Evolutionary conservation across 2,888 invertebrate genomes (phyloP).

Genomic region (Colletes collaris): DNA sequence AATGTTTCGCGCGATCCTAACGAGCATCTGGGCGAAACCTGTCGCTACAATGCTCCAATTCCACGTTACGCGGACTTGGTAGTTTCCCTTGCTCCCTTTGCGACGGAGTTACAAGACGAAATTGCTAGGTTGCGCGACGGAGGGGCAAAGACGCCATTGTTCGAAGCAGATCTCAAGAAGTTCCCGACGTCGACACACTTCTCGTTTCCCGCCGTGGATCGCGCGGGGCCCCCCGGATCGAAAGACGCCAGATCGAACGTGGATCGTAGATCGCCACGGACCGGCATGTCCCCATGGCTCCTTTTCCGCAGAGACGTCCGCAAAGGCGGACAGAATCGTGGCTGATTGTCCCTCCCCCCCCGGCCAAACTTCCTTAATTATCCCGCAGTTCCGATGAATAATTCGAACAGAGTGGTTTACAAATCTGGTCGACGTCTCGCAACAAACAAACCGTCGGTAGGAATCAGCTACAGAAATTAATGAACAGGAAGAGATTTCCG

Average conservation of each 20-base stretch:
- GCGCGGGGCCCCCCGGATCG: conserved; percentile 5
- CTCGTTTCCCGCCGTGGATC: conserved; percentile 1
- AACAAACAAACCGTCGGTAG: conserved; percentile 61
- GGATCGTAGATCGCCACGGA: conserved; percentile 7
- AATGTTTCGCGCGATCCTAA: conserved; percentile 10
- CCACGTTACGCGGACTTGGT: conserved; percentile 14
- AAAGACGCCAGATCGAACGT: conserved; percentile 43
- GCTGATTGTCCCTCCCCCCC: conserved; percentile 73
- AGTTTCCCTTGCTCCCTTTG: not conserved
- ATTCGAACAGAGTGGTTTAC: conserved; percentile 69
- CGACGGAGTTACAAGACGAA: conserved; percentile 28
- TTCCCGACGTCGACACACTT: conserved; percentile 27
- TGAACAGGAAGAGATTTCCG: not conserved
- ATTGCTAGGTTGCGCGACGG: conserved; percentile 25
- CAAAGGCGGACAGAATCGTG: conserved; percentile 6
- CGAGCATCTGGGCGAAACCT: conserved; percentile 22
- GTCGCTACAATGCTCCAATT: conserved; percentile 3
- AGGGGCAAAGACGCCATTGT: conserved; percentile 34
- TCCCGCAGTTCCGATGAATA: conserved; percentile 73
- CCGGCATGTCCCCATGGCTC: not conserved
- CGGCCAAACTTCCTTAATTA: conserved; percentile 82
- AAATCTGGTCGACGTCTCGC: conserved; percentile 51
- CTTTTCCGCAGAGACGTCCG: conserved; percentile 31
- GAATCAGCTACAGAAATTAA: conserved; percentile 3
- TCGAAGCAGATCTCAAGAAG: conserved; percentile 38